phyloP scores from a whole-genome alignment of 1,140 invertebrate species.

The Ladona fulva region DNA sequence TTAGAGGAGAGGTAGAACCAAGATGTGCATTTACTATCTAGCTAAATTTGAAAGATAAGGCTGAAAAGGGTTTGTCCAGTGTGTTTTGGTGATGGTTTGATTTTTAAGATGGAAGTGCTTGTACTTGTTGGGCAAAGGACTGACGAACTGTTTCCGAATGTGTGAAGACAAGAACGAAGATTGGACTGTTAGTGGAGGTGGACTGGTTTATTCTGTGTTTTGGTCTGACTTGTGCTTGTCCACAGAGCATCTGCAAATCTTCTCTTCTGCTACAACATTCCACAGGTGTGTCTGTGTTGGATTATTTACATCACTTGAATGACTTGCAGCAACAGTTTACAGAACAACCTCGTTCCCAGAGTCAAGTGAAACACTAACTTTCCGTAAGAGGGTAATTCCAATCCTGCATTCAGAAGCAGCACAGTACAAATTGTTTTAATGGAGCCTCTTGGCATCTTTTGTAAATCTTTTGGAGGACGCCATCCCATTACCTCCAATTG shows the following conservation, averaged over 20 bases:
- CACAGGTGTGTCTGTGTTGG: background rate
- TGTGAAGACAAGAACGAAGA: background rate
- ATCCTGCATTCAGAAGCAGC: background rate
- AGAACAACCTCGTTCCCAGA: constrained; percentile 4
- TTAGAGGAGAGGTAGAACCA: background rate
- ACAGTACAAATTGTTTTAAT: constrained; percentile 10
- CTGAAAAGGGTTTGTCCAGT: background rate
- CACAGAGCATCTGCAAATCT: constrained; percentile 4
- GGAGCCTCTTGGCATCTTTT: background rate
- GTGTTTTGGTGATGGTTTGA: background rate
- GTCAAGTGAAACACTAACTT: constrained; percentile 6
- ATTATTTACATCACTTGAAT: background rate
- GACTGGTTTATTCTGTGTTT: background rate
- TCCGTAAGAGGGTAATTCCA: background rate
- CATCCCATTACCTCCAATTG: background rate
- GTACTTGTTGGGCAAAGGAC: background rate
- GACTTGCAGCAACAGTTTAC: background rate
- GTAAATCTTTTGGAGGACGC: constrained; percentile 1
- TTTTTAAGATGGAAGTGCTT: background rate
- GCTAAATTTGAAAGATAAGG: background rate
- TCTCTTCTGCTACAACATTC: constrained; percentile 9
- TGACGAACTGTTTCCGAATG: background rate
- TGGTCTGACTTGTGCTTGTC: background rate
- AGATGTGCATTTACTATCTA: constrained; percentile 10
- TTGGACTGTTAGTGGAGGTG: background rate